A percentile compares a stretch with the other conserved stretches of the same genome.
Evolutionary conservation across 2,888 invertebrate species (phyloP).

Genomic region (Catocala fraxini): DNA sequence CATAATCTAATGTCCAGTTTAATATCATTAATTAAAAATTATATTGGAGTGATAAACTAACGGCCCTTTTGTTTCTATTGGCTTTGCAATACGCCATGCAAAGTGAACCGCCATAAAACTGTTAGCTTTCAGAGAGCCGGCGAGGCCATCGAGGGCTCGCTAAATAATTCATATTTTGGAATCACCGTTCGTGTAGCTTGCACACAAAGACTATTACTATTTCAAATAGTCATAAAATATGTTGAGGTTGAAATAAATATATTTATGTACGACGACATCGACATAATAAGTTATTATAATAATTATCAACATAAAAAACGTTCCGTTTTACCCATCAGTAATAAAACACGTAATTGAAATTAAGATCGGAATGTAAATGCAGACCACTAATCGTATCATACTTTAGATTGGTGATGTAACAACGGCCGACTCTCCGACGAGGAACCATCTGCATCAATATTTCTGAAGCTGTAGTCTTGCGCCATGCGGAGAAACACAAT

Average conservation of each 20-base stretch:
- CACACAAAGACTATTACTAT: neutral
- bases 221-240: neutral
- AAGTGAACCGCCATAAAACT: neutral
- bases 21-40: neutral
- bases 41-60: neutral
- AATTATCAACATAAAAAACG: too few relatives aligned
- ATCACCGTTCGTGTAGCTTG: neutral
- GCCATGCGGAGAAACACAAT: constrained; percentile 88
- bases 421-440: constrained; percentile 77
- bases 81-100: neutral
- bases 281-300: too few relatives aligned
- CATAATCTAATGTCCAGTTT: neutral
- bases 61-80: neutral
- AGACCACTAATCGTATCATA: constrained; percentile 34
- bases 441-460: constrained; percentile 73
- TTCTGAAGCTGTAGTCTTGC: constrained; percentile 75
- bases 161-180: neutral
- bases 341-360: too few relatives aligned
- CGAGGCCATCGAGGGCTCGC: neutral
- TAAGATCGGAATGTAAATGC: neutral
- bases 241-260: neutral
- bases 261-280: too few relatives aligned
- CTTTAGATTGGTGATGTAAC: constrained; percentile 73
- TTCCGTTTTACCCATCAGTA: too few relatives aligned
- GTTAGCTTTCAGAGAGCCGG: neutral